Evolutionary conservation across 2,797 vertebrate genomes (phyloP).

Genomic region (Enteromius thamalakanensis): DNA sequence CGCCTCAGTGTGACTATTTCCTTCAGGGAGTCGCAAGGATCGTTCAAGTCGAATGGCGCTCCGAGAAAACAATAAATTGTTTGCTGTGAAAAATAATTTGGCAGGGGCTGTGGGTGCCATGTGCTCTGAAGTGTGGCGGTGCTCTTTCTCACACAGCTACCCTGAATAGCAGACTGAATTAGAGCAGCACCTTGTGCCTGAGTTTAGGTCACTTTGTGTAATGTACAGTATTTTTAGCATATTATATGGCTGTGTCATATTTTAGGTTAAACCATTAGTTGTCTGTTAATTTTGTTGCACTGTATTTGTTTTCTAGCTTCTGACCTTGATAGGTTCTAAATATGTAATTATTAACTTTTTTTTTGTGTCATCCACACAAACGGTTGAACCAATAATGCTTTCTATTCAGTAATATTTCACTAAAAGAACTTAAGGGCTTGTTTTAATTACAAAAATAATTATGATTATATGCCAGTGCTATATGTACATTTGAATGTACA

Average conservation of each 20-base stretch:
- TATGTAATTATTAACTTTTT: background rate
- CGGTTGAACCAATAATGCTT: background rate
- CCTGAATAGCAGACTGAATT: conserved; percentile 49
- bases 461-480: background rate
- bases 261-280: conserved; percentile 8
- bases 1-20: conserved; percentile 72
- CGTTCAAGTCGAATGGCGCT: conserved; percentile 72
- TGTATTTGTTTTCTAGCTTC: background rate
- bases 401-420: background rate
- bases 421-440: background rate
- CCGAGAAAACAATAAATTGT: conserved; percentile 72
- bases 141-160: conserved; percentile 39
- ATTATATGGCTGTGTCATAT: conserved; percentile 15
- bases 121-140: conserved; percentile 57
- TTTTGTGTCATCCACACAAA: background rate
- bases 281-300: background rate
- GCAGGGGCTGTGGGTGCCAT: conserved; percentile 57
- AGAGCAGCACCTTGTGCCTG: conserved; percentile 50
- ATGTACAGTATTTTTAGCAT: conserved; percentile 35
- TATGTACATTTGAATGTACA: background rate
- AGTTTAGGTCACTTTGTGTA: conserved; percentile 13
- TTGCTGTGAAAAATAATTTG: conserved; percentile 70
- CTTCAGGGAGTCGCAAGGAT: conserved; percentile 73
- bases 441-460: background rate
- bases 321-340: background rate